phyloP scores from a whole-genome alignment of 2,888 invertebrate genomes.

The Brenthis ino region DNA sequence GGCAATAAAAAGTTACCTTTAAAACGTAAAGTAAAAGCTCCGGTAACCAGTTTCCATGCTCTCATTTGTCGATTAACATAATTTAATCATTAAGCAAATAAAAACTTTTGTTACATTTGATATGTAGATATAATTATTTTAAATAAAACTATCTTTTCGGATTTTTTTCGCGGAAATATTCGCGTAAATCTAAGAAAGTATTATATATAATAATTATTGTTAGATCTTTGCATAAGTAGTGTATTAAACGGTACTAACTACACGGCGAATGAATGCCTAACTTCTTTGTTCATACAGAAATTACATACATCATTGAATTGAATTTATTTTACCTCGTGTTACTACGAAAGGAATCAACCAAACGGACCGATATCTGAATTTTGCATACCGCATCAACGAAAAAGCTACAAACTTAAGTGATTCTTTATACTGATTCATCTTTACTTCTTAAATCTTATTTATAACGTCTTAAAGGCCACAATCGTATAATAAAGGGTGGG shows the following conservation, averaged over 20 bases:
- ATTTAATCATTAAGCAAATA: too few species aligned
- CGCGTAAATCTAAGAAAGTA: too few species aligned
- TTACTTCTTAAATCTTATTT: slow-evolving; percentile 25
- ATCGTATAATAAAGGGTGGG: slow-evolving; percentile 30
- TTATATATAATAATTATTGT: too few species aligned
- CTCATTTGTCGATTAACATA: too few species aligned
- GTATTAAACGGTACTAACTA: background rate
- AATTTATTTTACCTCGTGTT: slow-evolving; percentile 24
- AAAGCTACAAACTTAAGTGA: slow-evolving; percentile 35
- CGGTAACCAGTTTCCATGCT: too few species aligned
- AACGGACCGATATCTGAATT: slow-evolving; percentile 47
- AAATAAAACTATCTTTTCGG: too few species aligned
- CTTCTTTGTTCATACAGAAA: background rate
- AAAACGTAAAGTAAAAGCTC: too few species aligned
- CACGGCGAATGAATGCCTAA: background rate
- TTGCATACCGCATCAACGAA: slow-evolving; percentile 47
- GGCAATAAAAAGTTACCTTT: too few species aligned
- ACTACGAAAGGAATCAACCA: slow-evolving; percentile 38
- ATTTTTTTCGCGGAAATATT: too few species aligned
- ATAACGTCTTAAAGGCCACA: slow-evolving; percentile 40
- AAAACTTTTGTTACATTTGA: too few species aligned
- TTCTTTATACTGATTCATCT: background rate
- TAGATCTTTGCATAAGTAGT: too few species aligned
- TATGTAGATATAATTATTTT: too few species aligned
- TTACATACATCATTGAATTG: slow-evolving; percentile 3